Base-by-base conservation (phyloP, 2,113 vertebrate genomes). In the Stigmatopora argus region DNA sequence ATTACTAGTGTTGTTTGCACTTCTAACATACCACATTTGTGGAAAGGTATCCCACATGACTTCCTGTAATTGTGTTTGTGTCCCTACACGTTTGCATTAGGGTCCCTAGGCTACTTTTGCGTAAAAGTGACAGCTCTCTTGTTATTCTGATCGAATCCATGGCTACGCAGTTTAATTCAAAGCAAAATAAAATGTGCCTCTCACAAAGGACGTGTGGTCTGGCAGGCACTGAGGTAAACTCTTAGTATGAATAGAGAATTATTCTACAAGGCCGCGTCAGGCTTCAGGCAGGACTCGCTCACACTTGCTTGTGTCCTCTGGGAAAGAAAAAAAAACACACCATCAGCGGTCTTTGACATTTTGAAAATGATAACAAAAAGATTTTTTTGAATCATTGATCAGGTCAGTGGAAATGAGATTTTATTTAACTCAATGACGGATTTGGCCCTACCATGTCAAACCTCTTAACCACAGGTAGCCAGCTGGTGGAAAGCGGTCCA, bases 71-170 rank as follows among this genome's bases (percentile, higher is more conserved):
- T 8, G n/a, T 63, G 23, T 8, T 56, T 10, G 41, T 17, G 67
- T 72, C 41, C 75, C 78, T 69, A 75, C 62, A 78, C 26, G 31
- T 21, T 19, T 23, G 65, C 77, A 67, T 73, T 70, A 73, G 64
- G 69, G 73, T 80, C 75, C 67, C 73, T 0, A n/a, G 67, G 53
- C 53, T 58, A 71, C 78, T 80, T 77, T 76, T 66, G 53, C 57
- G 58, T 72, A 58, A 80, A 80, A 68, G 65, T 78, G 80, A 83
- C 77, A 77, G 67, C 67, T 74, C 72, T 70, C 61, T 64, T 80
- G 68, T 80, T 75, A 64, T 75, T 77, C 71, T 82, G 81, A 78
- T 71, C 57, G 55, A 63, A 78, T 69, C 62, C 9, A 77, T 78
- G 73, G 80, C 78, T 49, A 61, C 71, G 62, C 71, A 71, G 57